phyloP scores from a whole-genome alignment of 1,140 invertebrate species.

The Brachionus angularis region DNA sequence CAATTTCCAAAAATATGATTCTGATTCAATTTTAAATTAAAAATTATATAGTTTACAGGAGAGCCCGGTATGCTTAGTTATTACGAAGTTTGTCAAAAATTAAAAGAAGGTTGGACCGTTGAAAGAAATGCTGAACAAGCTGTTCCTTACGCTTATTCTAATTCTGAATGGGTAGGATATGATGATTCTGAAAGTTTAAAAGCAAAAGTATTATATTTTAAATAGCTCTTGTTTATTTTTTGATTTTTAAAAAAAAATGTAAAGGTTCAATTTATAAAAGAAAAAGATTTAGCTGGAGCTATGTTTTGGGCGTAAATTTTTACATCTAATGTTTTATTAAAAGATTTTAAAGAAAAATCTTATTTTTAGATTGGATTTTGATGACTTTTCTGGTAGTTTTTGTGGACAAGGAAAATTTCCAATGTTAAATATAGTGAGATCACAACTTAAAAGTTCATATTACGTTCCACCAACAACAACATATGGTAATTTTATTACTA shows the following conservation, averaged over 20 bases:
- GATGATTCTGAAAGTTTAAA: slow-evolving; percentile 43
- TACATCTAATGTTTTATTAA: not conserved
- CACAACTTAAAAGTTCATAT: slow-evolving; percentile 57
- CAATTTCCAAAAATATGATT: not conserved
- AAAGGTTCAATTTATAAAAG: slow-evolving; percentile 19
- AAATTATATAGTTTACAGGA: slow-evolving; percentile 66
- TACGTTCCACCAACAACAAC: not conserved
- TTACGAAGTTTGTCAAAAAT: slow-evolving; percentile 63
- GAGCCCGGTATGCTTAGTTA: slow-evolving; percentile 88
- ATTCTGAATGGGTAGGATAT: slow-evolving; percentile 42
- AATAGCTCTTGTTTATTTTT: no score
- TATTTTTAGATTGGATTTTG: slow-evolving; percentile 60
- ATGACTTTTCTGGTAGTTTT: slow-evolving; percentile 59
- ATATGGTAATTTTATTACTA: not conserved
- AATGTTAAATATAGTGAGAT: slow-evolving; percentile 80
- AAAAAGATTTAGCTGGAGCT: slow-evolving; percentile 24
- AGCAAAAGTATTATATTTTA: slow-evolving; percentile 73
- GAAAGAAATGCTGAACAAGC: slow-evolving; percentile 30
- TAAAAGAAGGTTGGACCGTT: slow-evolving; percentile 45
- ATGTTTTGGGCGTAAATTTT: slow-evolving; percentile 37
- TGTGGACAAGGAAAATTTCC: slow-evolving; percentile 79
- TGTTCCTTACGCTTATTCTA: slow-evolving; percentile 36
- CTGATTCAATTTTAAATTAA: not conserved
- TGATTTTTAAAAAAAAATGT: no score
- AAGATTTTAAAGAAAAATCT: not conserved